phyloP scores from a whole-genome alignment of 92 coral and sea anemone species.

The Muricea muricata region DNA sequence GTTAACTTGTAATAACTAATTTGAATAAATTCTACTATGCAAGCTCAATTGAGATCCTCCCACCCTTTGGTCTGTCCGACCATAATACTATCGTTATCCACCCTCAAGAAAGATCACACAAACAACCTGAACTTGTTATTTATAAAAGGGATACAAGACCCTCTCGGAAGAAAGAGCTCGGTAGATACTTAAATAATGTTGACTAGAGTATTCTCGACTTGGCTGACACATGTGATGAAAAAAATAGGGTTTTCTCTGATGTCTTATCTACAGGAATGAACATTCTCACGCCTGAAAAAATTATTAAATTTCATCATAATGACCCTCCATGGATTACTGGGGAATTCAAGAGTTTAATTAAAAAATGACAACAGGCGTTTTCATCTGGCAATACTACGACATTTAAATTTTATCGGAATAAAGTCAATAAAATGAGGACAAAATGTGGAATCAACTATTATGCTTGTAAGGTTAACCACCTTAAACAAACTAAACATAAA shows the following conservation, averaged over 20 bases:
- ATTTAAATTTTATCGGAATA: slow-evolving; percentile 36
- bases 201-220: slow-evolving; percentile 23
- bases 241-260: slow-evolving; percentile 5
- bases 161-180: neutral
- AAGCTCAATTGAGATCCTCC: neutral
- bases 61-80: slow-evolving; percentile 50
- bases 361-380: slow-evolving; percentile 17
- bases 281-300: neutral
- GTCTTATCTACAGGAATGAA: neutral
- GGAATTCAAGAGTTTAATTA: slow-evolving; percentile 3
- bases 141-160: neutral
- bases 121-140: neutral
- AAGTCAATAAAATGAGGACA: slow-evolving; percentile 21
- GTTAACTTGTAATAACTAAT: slow-evolving; percentile 28
- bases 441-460: slow-evolving; percentile 16
- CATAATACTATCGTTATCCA: slow-evolving; percentile 27
- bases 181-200: neutral
- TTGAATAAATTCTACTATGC: neutral
- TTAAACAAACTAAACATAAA: slow-evolving; percentile 26
- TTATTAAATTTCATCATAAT: neutral
- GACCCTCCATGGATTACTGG: slow-evolving; percentile 22
- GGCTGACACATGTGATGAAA: slow-evolving; percentile 9
- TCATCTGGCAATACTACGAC: neutral
- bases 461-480: slow-evolving; percentile 8
- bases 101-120: neutral